Evolutionary conservation across 2,113 vertebrate genomes (phyloP), one percentile per base, ranked within the genome.

Genomic region (Chlorodrepanis virens): DNA sequence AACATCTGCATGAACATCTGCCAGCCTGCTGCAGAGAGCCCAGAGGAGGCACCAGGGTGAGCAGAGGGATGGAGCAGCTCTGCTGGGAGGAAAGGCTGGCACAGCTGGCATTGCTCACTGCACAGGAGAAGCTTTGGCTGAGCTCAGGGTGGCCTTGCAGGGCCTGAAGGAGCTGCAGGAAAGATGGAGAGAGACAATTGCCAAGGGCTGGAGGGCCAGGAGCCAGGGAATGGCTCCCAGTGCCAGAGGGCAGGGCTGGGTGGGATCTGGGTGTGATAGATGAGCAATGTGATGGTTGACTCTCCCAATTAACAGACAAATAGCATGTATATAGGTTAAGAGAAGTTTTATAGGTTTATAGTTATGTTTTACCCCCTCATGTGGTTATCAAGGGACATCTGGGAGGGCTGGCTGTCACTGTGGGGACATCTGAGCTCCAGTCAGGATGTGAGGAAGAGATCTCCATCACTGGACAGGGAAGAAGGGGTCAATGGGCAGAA

Each of bases 351-450:
- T 18, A 53, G 28, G 28, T 53, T 53, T 18, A 18, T 53, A 53
- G 28, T 53, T 18, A 6, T 53, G 28, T 53, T 53, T 6, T 29
- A 18, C 2, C 28, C 10, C 16, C 10, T 18, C 1, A 2, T 3
- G 16, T 53, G 28, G 52, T 6, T 53, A 53, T 18, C 52, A 53
- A 29, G 52, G 52, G 52, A 29, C 52, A 53, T 3, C 52, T 53
- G 52, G 28, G 16, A 53, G 52, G 52, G 52, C 52, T 53, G 52
- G 50, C 52, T 29, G 52, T 53, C 52, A 29, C 52, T 53, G 28
- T 53, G 52, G 52, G 29, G 52, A 53, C 52, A 53, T 18, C 52
- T 53, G 52, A 53, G 27, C 28, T 53, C 52, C 52, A 53, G 1
- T 53, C 52, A 29, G 27, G 16, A 29, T 53, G 11, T 53, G 52